Evolutionary conservation across 2,888 invertebrate genomes (phyloP), one percentile per base, ranked within the genome.

Genomic region (Callyntrura guangdongensis): DNA sequence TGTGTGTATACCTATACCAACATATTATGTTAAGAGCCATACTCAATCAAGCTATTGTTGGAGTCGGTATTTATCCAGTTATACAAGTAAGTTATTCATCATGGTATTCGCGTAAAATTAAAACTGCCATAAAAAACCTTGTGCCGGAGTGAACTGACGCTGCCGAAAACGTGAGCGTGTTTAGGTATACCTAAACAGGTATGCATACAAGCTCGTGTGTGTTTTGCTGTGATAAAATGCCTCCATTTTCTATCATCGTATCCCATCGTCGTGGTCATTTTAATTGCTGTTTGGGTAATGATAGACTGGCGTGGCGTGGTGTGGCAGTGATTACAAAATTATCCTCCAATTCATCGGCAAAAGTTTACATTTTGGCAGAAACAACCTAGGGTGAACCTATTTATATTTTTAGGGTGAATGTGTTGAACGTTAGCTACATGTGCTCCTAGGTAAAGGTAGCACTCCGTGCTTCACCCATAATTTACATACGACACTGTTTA

Each of bases 211-310:
- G 20, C 20, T 6, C 20, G 12, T 79, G 79, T 79, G 56, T 82
- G 61, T 47, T 82, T 64, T 82, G 20, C 11, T 67, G 53, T 84
- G 84, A 69, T 84, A 27, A 84, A 61, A 56, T 59, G 81, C 27
- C 27, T 81, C 14, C 14, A 27, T 49, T 36, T 36, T 36, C 36
- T 53, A 53, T 49, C 74, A 47, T n/a, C n/a, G n/a, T n/a, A n/a
- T 77, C 49, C 36, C 14, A 27, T 22, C 49, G 17, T 77, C 81
- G 22, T 12, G 81, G 81, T 82, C 61, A 82, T 82, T 82, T 82
- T 83, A 64, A 83, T 83, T 67, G 59, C 67, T 27, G 20, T 49
- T 64, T 64, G 56, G 53, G 17, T 27, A 47, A 67, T 69, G 20
- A 53, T 9, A 45, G 22, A 12, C 45, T 49, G 36, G 49, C 9